Percentiles rank a stretch among this genome's conserved stretches.
Evolutionary conservation across 2,888 invertebrate species (phyloP).

Genomic region (Deilephila elpenor): DNA sequence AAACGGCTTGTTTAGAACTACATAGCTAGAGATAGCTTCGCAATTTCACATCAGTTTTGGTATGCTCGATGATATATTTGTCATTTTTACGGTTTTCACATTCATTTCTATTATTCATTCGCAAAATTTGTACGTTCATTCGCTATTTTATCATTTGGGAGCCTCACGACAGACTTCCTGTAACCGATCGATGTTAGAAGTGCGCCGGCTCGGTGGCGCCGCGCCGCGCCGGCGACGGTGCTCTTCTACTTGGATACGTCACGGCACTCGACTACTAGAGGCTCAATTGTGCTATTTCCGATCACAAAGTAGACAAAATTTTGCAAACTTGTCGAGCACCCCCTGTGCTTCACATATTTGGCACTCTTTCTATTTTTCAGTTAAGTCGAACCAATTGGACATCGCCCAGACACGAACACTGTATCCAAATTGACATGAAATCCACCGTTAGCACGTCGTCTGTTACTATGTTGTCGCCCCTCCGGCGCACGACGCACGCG

Average conservation of each 20-base stretch:
- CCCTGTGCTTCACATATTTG: conserved; percentile 81
- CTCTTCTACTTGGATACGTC: conserved; percentile 53
- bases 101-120: conserved; percentile 58
- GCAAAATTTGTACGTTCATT: conserved; percentile 60
- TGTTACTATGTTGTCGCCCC: background rate
- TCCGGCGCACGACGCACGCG: background rate
- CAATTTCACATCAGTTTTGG: conserved; percentile 66
- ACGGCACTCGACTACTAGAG: conserved; percentile 63
- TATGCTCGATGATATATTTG: conserved; percentile 61
- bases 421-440: conserved; percentile 25
- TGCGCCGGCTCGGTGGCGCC: conserved; percentile 59
- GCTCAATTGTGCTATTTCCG: conserved; percentile 64
- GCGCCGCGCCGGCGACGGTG: conserved; percentile 58
- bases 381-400: conserved; percentile 59
- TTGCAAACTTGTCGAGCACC: conserved; percentile 79
- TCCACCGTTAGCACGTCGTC: conserved; percentile 48
- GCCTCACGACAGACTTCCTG: conserved; percentile 72
- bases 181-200: conserved; percentile 73
- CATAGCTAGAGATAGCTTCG: conserved; percentile 60
- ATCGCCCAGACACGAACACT: conserved; percentile 58
- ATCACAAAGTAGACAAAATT: conserved; percentile 77
- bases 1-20: conserved; percentile 66
- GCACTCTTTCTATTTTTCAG: conserved; percentile 77
- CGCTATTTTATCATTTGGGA: conserved; percentile 82
- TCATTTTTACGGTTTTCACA: conserved; percentile 50